Base-by-base conservation (phyloP, 1,140 invertebrate species). In the Zaprionus kolodkinae region DNA sequence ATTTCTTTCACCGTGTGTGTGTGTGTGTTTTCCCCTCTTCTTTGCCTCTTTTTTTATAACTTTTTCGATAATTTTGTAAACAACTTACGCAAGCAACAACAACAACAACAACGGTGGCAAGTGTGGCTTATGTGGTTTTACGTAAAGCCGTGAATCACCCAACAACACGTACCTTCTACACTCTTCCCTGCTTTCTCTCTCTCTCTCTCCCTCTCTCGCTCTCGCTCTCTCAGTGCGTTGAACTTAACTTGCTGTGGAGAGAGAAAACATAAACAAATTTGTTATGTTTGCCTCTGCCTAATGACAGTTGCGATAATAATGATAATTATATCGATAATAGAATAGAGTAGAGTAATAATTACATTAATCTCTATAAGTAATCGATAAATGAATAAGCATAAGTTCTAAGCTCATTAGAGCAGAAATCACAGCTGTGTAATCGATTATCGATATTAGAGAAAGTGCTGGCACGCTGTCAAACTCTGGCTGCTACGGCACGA, bases 61-160 rank as follows among this genome's bases (percentile, higher is more conserved):
- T 17, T 72, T 64, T 84, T 83, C 65, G 79, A 76, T 74, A 60
- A 69, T 73, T 68, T 72, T 81, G 85, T 89, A 84, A 89, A 89
- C 85, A 89, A 89, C 86, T 90, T 89, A 90, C 79, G 86, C 86
- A 88, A 88, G 85, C 66, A 75, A 45, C 52, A 64, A 55, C 62
- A 66, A 38, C 33, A 55, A 25, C 43, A 76, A 56, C 43, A 57
- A 54, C 55, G 57, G 59, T 63, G 66, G 55, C 67, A 69, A 70
- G 72, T 82, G 70, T 78, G 81, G 74, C 81, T 81, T 78, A 74
- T 74, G 64, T 62, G 79, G 69, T 63, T 83, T 87, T 87, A 87
- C 83, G 84, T 84, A 89, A 88, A 88, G 48, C 70, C 69, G 71
- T 85, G 85, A 89, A 72, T 89, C 81, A 87, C 72, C 79, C 61